phyloP scores from a whole-genome alignment of 2,797 vertebrate species.

The Chrysocyon brachyurus region DNA sequence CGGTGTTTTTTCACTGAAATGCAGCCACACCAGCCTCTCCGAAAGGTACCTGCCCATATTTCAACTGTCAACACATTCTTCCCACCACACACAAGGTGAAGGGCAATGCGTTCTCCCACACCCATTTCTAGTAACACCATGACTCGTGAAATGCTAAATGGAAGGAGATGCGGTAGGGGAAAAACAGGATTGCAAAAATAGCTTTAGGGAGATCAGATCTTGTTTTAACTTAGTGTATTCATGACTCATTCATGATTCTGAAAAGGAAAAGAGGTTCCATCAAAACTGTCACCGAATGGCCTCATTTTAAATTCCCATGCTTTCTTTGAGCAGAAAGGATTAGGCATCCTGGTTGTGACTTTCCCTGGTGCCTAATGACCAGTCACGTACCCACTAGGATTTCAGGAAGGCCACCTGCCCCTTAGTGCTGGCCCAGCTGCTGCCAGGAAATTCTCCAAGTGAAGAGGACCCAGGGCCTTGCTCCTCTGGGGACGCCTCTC shows the following conservation, averaged over 20 bases:
- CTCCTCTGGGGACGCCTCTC: not conserved
- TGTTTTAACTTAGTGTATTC: slow-evolving; percentile 82
- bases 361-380: not conserved
- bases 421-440: not conserved
- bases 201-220: slow-evolving; percentile 81
- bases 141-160: slow-evolving; percentile 81
- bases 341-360: not conserved
- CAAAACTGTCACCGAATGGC: slow-evolving; percentile 71
- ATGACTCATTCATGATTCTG: slow-evolving; percentile 83
- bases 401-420: not conserved
- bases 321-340: slow-evolving; percentile 53
- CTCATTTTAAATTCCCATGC: slow-evolving; percentile 74
- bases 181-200: slow-evolving; percentile 82
- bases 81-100: slow-evolving; percentile 30
- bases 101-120: slow-evolving; percentile 48
- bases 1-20: not conserved
- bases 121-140: slow-evolving; percentile 84
- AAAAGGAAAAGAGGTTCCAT: slow-evolving; percentile 73
- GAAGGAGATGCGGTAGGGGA: slow-evolving; percentile 78
- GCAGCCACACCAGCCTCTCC: not conserved
- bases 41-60: slow-evolving; percentile 69
- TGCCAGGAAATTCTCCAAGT: not conserved
- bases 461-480: not conserved
- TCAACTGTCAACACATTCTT: slow-evolving; percentile 61
- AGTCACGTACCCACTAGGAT: not conserved